Conservation (phyloP, 2,797 vertebrate genomes). For the Bradypodion pumilum region DNA sequence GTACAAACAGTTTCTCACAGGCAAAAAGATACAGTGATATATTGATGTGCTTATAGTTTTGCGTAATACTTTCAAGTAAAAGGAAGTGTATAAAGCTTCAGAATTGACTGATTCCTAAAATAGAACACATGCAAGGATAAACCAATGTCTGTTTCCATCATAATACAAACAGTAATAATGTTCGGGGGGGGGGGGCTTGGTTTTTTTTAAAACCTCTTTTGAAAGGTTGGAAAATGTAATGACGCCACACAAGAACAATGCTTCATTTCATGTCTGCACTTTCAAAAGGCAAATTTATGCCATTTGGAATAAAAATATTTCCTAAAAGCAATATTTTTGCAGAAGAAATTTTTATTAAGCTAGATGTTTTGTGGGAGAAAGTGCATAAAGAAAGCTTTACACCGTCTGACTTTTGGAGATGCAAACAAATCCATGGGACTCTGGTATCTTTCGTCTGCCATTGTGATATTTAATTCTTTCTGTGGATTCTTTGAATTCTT, state of each 20-base stretch:
- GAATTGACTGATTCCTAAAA: slow-evolving; percentile 51
- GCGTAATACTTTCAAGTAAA: slow-evolving; percentile 73
- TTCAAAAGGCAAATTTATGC: neutral
- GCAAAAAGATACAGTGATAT: slow-evolving; percentile 68
- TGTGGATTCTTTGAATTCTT: neutral
- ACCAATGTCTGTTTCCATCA: neutral
- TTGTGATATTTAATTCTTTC: neutral
- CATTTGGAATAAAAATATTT: neutral
- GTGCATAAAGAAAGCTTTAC: slow-evolving; percentile 10
- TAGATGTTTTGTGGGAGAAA: neutral
- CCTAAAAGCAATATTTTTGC: slow-evolving; percentile 27
- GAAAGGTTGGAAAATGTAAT: slow-evolving; percentile 2
- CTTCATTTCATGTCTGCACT: neutral
- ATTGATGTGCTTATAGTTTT: slow-evolving; percentile 78
- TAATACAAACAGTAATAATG: slow-evolving; percentile 6
- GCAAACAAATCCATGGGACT: slow-evolving; percentile 4
- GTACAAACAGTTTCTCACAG: slow-evolving; percentile 57
- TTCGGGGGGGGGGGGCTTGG: slow-evolving; percentile 12
- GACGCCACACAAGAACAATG: neutral
- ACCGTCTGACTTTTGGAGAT: neutral
- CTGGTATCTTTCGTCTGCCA: neutral
- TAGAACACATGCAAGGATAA: slow-evolving; percentile 23
- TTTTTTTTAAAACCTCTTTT: slow-evolving; percentile 14
- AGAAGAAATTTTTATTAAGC: neutral
- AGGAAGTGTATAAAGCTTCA: slow-evolving; percentile 54